Evolutionary conservation across 2,888 invertebrate species (phyloP).

Genomic region (Ametastegia equiseti): DNA sequence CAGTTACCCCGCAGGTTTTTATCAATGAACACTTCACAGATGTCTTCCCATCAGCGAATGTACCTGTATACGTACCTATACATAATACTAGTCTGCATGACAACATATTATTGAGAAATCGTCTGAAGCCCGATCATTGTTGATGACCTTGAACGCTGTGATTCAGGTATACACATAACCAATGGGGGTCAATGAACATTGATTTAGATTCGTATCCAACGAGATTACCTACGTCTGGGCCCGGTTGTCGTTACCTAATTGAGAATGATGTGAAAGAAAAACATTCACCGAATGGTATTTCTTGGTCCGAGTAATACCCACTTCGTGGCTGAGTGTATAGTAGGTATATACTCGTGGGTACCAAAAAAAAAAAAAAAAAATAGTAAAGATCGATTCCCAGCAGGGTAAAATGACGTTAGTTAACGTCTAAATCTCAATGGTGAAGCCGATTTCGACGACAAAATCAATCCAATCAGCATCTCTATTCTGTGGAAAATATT

Average conservation of each 20-base stretch:
- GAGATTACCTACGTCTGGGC: background rate
- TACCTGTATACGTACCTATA: background rate
- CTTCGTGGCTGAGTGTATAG: background rate
- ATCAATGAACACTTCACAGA: constrained; percentile 7
- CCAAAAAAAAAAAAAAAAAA: no score
- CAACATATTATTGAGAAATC: background rate
- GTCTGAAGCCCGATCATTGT: background rate
- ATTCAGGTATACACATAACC: background rate
- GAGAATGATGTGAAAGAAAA: constrained; percentile 7
- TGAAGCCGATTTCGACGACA: constrained; percentile 6
- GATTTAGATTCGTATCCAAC: background rate
- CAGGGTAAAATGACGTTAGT: background rate
- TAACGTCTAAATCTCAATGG: constrained; percentile 3
- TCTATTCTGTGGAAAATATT: constrained; percentile 19
- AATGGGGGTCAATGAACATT: background rate
- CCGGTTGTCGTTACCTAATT: background rate
- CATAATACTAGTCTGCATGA: background rate
- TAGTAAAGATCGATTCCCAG: background rate
- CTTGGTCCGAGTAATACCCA: background rate
- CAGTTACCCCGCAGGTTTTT: constrained; percentile 10
- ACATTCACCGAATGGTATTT: background rate
- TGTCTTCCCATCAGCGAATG: background rate
- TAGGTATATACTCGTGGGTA: background rate
- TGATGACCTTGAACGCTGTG: background rate
- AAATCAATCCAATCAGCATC: constrained; percentile 36